Base-by-base conservation (phyloP, 2,113 vertebrate genomes). In the Oncorhynchus gorbuscha region DNA sequence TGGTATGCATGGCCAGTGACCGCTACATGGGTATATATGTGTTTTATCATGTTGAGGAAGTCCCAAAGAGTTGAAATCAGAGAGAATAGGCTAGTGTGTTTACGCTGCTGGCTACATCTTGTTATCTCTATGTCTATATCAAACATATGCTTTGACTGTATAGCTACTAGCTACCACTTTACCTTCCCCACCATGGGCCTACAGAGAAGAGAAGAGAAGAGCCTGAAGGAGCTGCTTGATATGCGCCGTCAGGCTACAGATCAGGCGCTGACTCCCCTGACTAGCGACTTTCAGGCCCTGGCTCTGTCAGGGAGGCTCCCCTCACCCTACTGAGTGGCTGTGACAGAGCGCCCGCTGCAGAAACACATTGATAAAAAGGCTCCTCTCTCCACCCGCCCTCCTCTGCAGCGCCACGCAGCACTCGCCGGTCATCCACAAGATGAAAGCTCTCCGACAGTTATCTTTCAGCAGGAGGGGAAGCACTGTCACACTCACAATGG, bases 321-420 rank as follows among this genome's bases (percentile, higher is more conserved):
- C 80, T 89, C 84, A 89, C 67, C 84, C 84, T 65, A 82, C 83
- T 86, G 83, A 89, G 85, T 78, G 82, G 74, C 84, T 79, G 76
- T 78, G 86, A 86, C 85, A 87, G 87, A 76, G 84, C 75, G 84
- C 81, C n/a, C 77, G 78, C 11, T 80, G 30, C 84, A 87, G 39
- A 87, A 89, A 84, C 80, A 79, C 86, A 88, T 87, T 76, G 78
- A 90, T 89, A 87, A 85, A 91, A 86, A 79, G 77, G 80, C 74
- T 87, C 83, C 84, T 85, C 74, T 78, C 69, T 59, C 83, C 76
- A 81, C 73, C 35, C 26, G 6, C 28, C 22, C 11, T 1, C 66
- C 72, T 83, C 80, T 79, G 71, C 80, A 61, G 28, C 70, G 20
- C 72, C 11, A 58, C 1, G 14, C 80, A 75, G 71, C 79, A 69